Percentiles rank a stretch among this genome's conserved stretches.
Evolutionary conservation across 2,797 vertebrate genomes (phyloP).

Genomic region (Gallinago solitaria): DNA sequence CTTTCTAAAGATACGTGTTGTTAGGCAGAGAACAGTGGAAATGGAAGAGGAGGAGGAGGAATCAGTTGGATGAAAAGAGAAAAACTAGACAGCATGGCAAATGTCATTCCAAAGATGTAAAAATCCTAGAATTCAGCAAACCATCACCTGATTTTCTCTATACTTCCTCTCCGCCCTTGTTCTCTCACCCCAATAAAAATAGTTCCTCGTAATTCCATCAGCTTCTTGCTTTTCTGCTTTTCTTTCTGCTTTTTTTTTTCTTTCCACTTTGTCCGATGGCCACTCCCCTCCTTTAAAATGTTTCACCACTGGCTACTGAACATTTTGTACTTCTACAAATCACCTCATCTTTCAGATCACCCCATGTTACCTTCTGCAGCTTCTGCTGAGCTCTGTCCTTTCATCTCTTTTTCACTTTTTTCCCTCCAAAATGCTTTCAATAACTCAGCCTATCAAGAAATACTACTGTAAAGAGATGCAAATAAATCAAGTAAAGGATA

Average conservation of each 20-base stretch:
- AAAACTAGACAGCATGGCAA: background rate
- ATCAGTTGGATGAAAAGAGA: background rate
- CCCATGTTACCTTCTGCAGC: background rate
- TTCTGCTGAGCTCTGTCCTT: background rate
- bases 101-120: background rate
- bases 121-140: background rate
- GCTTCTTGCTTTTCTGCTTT: background rate
- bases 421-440: background rate
- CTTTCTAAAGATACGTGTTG: background rate
- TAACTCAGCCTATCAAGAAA: background rate
- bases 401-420: background rate
- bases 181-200: background rate
- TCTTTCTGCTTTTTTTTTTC: background rate
- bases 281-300: background rate
- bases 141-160: background rate
- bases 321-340: background rate
- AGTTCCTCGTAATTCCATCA: background rate
- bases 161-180: background rate
- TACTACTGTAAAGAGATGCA: background rate
- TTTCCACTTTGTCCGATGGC: background rate
- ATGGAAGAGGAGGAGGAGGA: background rate
- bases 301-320: background rate
- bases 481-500: slow-evolving; percentile 16
- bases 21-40: background rate
- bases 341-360: background rate